Base-by-base conservation (phyloP, 2,113 vertebrate species). In the Heptranchias perlo region DNA sequence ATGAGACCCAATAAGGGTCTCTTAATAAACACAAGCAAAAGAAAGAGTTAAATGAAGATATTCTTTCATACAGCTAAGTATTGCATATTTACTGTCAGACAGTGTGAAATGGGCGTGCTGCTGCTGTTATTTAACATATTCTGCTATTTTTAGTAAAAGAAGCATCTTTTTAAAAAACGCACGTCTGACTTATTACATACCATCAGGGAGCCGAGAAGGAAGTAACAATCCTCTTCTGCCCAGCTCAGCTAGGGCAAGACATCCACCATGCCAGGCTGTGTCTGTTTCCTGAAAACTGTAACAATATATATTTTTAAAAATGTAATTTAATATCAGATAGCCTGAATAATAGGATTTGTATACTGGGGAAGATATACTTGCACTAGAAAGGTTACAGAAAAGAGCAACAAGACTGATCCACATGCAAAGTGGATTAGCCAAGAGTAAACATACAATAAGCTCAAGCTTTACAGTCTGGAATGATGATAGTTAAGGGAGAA, bases 251-350 rank as follows among this genome's bases (percentile, higher is more conserved):
- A 99, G 97, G 0, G 99, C 99, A 96, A 99, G 97, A 96, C 99
- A 99, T 67, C 99, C 99, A 0, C 99, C 99, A 0, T 99, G 99
- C 99, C 99, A 99, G 0, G 99, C 98, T 0, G 97, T 99, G 97
- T 99, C 98, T 0, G 98, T 99, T 96, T 99, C 99, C 97, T 99
- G 98, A 96, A 99, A 99, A 97, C 99, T 99, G 69, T 1, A 97
- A 96, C 84, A 87, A 84, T 25, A 96, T 28, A 96, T 35, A 73
- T 31, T 35, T 58, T 31, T 92, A 93, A n/a, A 69, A 25, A 78
- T 52, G 49, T 35, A 96, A 96, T 39, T 94, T 47, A 58, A 23
- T 84, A 16, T 96, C 96, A 94, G 49, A 64, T 4, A 23, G 8
- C 28, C 54, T n/a, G 28, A 31, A 14, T 91, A 91, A 6, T 58